A percentile compares a stretch with the other conserved stretches of the same genome.
Conservation (phyloP, 2,797 vertebrate species). For the Paratrypauchen microcephalus region DNA sequence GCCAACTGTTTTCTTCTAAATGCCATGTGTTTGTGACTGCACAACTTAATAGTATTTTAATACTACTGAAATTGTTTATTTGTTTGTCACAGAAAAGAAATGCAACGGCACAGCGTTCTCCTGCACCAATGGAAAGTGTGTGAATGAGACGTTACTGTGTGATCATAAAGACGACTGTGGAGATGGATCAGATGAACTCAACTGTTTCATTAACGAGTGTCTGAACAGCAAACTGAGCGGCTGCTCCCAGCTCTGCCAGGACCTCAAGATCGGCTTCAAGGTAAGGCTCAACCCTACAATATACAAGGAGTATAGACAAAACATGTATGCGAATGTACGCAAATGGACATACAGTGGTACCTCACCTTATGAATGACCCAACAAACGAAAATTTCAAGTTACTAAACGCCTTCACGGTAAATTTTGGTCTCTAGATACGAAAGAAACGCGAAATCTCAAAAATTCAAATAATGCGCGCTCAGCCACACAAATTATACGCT, state of each 20-base stretch:
- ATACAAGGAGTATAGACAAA: too few species aligned
- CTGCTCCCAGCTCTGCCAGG: conserved; percentile 95
- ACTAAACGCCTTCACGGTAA: too few species aligned
- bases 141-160: conserved; percentile 88
- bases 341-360: too few species aligned
- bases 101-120: conserved; percentile 90
- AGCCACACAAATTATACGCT: too few species aligned
- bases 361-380: too few species aligned
- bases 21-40: background rate
- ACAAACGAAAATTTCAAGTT: too few species aligned
- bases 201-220: conserved; percentile 95
- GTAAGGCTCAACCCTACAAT: conserved; percentile 65
- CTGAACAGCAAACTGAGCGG: conserved; percentile 91
- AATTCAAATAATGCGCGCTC: too few species aligned
- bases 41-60: background rate
- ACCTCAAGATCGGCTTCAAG: conserved; percentile 96
- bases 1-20: background rate
- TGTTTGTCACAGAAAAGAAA: conserved; percentile 84
- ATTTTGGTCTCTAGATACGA: too few species aligned
- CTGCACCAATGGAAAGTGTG: conserved; percentile 87
- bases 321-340: too few species aligned
- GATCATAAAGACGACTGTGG: conserved; percentile 90
- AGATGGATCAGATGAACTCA: conserved; percentile 90
- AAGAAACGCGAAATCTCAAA: too few species aligned
- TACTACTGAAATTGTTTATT: background rate